A percentile compares a stretch with the other conserved stretches of the same genome.
phyloP scores from a whole-genome alignment of 2,797 vertebrate genomes.

The Diceros bicornis region DNA sequence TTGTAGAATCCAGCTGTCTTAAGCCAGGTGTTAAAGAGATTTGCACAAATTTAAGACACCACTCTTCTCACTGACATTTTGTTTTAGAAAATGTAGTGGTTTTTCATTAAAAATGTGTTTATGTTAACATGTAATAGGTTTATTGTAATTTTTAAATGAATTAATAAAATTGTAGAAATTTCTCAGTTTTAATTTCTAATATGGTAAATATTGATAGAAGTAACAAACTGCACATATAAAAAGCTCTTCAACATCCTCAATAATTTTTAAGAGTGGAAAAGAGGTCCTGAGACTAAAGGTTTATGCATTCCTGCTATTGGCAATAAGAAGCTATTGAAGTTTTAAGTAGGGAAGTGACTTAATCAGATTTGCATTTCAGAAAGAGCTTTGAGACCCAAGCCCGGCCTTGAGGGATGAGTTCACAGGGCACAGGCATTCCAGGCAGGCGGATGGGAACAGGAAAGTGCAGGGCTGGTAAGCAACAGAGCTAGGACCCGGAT shows the following conservation, averaged over 20 bases:
- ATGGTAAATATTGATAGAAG: conserved; percentile 7
- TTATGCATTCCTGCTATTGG: neutral
- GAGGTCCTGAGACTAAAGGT: neutral
- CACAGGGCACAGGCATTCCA: neutral
- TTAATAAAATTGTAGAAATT: conserved; percentile 10
- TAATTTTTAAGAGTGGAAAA: conserved; percentile 8
- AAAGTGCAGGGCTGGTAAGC: neutral
- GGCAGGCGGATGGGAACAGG: neutral
- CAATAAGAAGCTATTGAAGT: conserved; percentile 8
- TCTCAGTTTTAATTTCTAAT: conserved; percentile 40
- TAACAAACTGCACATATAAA: neutral
- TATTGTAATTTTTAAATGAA: conserved; percentile 37
- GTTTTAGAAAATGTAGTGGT: conserved; percentile 2
- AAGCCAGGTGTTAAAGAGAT: conserved; percentile 28
- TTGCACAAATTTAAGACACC: conserved; percentile 28
- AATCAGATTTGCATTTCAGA: conserved; percentile 54
- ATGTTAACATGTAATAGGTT: neutral
- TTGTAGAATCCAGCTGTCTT: conserved; percentile 59
- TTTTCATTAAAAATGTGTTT: conserved; percentile 32
- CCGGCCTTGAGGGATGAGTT: neutral
- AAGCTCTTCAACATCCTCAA: neutral
- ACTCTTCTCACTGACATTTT: conserved; percentile 36
- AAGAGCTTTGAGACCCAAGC: conserved; percentile 14
- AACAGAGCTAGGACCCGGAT: neutral
- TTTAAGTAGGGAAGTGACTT: conserved; percentile 38